These are phyloP conservation scores for Clunio marinus DNA, from an alignment of 2,888 invertebrate genomes.

Conservation along the genomic window DNA sequence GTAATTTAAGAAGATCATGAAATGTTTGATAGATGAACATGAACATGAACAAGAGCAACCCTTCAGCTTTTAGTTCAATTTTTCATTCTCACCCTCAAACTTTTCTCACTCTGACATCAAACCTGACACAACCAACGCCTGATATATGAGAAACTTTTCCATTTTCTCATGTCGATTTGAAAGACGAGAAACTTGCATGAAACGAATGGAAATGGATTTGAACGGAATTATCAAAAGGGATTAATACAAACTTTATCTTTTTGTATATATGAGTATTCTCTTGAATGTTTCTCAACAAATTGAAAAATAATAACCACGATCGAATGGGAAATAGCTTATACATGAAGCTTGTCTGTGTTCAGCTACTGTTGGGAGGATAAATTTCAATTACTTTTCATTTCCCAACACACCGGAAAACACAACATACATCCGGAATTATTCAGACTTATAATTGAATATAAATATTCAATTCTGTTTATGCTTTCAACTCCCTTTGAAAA, in stretches of 20 bases:
- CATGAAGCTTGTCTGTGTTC: neutral
- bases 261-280: neutral
- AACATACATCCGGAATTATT: neutral
- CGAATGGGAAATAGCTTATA: neutral
- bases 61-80: neutral
- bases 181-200: slow-evolving; percentile 1
- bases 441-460: slow-evolving; percentile 1
- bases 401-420: neutral
- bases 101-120: too few relatives aligned
- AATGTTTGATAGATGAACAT: neutral
- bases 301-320: slow-evolving; percentile 14
- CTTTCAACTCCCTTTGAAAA: neutral
- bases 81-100: too few relatives aligned
- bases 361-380: neutral
- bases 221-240: neutral
- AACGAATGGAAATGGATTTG: neutral
- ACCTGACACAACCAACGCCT: neutral
- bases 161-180: neutral
- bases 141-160: neutral
- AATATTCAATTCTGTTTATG: neutral
- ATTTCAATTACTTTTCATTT: neutral
- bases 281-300: neutral
- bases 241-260: slow-evolving; percentile 19
- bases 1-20: slow-evolving; percentile 5
- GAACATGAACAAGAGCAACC: too few relatives aligned